Percentiles rank a stretch among this genome's conserved stretches.
phyloP scores from a whole-genome alignment of 2,888 invertebrate genomes.

The Standfussiana lucernea region DNA sequence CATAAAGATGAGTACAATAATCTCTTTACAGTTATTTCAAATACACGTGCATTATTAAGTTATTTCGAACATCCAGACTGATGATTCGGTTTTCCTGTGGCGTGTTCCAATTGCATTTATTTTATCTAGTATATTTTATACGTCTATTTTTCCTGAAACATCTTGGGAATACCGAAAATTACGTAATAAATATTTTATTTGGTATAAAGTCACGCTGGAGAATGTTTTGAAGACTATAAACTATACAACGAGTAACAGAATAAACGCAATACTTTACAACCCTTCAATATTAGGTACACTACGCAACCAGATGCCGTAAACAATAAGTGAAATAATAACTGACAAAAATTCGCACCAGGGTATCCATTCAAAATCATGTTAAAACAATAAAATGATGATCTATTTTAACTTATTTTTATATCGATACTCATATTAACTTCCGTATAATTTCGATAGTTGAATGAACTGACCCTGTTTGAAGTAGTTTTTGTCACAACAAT shows the following conservation, averaged over 20 bases:
- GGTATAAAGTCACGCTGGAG: neutral
- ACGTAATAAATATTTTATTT: neutral
- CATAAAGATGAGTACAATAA: neutral
- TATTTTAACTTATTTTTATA: neutral
- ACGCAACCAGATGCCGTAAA: neutral
- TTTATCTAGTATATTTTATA: neutral
- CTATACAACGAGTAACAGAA: neutral
- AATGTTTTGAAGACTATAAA: no score
- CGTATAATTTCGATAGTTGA: neutral
- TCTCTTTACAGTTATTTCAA: neutral
- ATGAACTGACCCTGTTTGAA: neutral
- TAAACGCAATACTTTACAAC: neutral
- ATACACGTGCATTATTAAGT: neutral
- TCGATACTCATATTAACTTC: neutral
- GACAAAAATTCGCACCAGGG: neutral
- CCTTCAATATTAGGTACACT: neutral
- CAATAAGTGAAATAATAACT: neutral
- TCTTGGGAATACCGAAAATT: neutral
- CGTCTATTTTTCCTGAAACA: neutral
- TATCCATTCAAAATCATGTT: neutral
- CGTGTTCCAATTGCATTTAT: neutral
- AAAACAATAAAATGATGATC: neutral
- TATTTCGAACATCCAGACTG: neutral
- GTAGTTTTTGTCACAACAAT: neutral
- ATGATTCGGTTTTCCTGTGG: neutral